Base-by-base conservation (phyloP, 2,888 invertebrate species). In the Parnassius orleans region DNA sequence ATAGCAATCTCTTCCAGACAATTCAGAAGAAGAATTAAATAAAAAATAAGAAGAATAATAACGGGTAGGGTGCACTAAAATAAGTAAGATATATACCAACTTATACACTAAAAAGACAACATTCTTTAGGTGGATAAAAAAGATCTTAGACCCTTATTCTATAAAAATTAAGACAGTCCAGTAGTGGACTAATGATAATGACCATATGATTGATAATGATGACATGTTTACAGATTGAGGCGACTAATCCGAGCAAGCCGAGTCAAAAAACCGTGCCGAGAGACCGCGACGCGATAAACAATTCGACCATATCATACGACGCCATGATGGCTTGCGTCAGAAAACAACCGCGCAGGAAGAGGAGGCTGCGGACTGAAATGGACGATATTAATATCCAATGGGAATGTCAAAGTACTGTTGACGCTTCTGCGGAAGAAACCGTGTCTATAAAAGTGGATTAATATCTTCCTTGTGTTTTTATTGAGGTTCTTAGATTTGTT, bases 301-400 rank as follows among this genome's bases (percentile, higher is more conserved):
- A 68, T 63, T 51, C 63, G 10, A 61, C 58, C 52, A 42, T 43
- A 15, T 69, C 80, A n/a, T 74, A 70, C 71, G 79, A 65, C 10
- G 65, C 67, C n/a, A 59, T 76, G 24, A 69, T 76, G 53, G 72
- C 78, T 61, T 79, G 83, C 71, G 77, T 79, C 56, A 76, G 80
- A 50, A 73, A 71, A 50, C 83, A 79, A 70, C 81, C 78, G 60
- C 75, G 80, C 0, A 72, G 77, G 50, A 68, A 65, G 61, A 66
- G 63, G 66, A 59, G 62, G 65, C 60, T 60, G 48, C 11, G 48
- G 14, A 9, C 14, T 2, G 48, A 48, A 9, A 48, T 48, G 48
- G 48, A 48, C 10, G 14, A 14, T 14, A 48, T 48, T 19, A 66
- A 66, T 65, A 59, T 58, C 15, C 63, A 58, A 57, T 70, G 69